Conservation (phyloP, 1,140 invertebrate species). For the Mya arenaria region DNA sequence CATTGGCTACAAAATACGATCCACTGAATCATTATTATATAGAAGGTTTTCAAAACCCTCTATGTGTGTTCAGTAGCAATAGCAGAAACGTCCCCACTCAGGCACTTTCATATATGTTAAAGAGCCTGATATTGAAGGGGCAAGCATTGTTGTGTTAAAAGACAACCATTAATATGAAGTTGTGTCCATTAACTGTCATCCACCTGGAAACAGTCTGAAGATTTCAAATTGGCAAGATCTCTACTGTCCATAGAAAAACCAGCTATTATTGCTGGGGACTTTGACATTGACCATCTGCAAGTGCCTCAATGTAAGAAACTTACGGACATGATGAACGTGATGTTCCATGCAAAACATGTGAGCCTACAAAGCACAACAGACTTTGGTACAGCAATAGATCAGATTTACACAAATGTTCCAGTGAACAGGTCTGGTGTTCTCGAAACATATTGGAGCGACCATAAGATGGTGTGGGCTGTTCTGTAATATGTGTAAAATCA, state of each 20-base stretch:
- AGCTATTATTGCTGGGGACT: conserved; percentile 5
- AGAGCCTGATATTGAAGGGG: conserved; percentile 1
- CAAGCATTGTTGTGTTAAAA: conserved; percentile 17
- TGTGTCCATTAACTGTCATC: conserved; percentile 10
- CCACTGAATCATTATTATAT: neutral
- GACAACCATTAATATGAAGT: neutral
- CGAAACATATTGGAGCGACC: no score
- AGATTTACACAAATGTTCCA: no score
- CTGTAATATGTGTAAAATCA: no score
- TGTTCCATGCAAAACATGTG: no score
- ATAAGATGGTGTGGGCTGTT: no score
- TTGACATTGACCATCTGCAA: conserved; percentile 20
- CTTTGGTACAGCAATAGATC: no score
- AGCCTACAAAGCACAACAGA: no score
- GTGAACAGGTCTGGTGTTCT: no score
- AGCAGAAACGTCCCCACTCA: conserved; percentile 7
- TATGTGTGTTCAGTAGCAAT: neutral
- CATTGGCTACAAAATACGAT: conserved; percentile 6
- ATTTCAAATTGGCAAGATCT: neutral
- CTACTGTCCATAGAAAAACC: neutral
- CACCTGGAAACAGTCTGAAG: conserved; percentile 21
- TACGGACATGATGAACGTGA: no score
- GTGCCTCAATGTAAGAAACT: neutral
- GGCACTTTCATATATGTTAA: conserved; percentile 40
- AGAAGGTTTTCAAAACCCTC: neutral